Percentiles rank a stretch among this genome's conserved stretches.
These are phyloP conservation scores for Oscheius sp. DNA, from an alignment of 2,888 invertebrate genomes.

Conservation along the genomic window DNA sequence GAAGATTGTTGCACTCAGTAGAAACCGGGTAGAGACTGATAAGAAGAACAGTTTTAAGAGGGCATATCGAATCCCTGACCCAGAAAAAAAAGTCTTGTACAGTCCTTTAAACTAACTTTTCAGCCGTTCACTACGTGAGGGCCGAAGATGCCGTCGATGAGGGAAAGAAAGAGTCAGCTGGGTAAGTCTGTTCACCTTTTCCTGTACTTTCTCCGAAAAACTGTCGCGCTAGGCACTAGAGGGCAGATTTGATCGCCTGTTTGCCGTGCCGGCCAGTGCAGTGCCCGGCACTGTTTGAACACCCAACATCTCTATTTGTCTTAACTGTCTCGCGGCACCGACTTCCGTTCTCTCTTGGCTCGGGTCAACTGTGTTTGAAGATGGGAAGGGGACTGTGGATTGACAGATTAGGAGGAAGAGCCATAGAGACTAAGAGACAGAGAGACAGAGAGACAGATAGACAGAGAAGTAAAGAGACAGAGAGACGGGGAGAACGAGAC, in stretches of 20 bases:
- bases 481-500: too few species aligned
- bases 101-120: conserved; percentile 4
- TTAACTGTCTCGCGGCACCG: conserved; percentile 19
- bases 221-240: background rate
- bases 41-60: too few species aligned
- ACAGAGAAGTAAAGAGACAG: too few species aligned
- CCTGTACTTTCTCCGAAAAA: background rate
- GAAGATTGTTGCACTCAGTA: too few species aligned
- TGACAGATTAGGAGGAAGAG: background rate
- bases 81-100: too few species aligned
- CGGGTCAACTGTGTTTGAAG: conserved; percentile 14
- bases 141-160: conserved; percentile 29
- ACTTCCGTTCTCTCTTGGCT: conserved; percentile 12
- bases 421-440: too few species aligned
- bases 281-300: conserved; percentile 31
- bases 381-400: background rate
- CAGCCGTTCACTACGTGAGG: conserved; percentile 2
- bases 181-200: background rate
- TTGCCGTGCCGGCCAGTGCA: conserved; percentile 33
- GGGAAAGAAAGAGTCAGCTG: background rate
- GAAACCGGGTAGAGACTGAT: too few species aligned
- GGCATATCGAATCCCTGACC: too few species aligned
- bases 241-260: background rate
- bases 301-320: conserved; percentile 29
- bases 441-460: too few species aligned